Evolutionary conservation across 2,797 vertebrate genomes (phyloP).

Genomic region (Euphonia xanthogaster): DNA sequence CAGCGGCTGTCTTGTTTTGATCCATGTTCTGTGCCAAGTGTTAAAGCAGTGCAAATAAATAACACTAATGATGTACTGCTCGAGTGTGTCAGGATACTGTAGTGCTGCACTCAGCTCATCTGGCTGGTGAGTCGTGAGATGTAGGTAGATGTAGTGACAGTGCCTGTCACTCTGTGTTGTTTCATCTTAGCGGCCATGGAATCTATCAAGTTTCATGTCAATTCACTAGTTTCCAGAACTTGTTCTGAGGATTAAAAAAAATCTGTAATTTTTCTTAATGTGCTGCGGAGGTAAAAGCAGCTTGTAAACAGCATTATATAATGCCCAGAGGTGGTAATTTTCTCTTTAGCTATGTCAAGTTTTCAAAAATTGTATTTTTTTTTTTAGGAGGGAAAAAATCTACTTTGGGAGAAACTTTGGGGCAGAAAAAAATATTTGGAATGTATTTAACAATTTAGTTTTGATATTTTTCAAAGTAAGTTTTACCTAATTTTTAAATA

Average conservation of each 20-base stretch:
- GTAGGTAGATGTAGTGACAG: neutral
- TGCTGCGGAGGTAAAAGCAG: neutral
- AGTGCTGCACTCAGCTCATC: neutral
- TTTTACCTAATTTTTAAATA: neutral
- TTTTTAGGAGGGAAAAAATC: neutral
- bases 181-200: neutral
- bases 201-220: neutral
- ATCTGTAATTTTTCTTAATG: neutral
- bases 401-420: neutral
- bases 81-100: neutral
- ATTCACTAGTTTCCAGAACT: neutral
- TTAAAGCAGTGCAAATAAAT: slow-evolving; percentile 30
- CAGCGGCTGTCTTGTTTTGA: slow-evolving; percentile 3
- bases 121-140: neutral
- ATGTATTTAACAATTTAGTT: neutral
- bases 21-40: neutral
- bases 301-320: neutral
- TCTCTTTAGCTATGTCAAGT: neutral
- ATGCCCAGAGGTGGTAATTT: neutral
- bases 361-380: neutral
- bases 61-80: neutral
- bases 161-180: neutral
- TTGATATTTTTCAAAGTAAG: neutral
- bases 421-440: neutral
- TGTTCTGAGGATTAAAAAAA: neutral